A percentile compares a stretch with the other conserved stretches of the same genome.
phyloP scores from a whole-genome alignment of 2,113 vertebrate genomes.

The Alligator mississippiensis region DNA sequence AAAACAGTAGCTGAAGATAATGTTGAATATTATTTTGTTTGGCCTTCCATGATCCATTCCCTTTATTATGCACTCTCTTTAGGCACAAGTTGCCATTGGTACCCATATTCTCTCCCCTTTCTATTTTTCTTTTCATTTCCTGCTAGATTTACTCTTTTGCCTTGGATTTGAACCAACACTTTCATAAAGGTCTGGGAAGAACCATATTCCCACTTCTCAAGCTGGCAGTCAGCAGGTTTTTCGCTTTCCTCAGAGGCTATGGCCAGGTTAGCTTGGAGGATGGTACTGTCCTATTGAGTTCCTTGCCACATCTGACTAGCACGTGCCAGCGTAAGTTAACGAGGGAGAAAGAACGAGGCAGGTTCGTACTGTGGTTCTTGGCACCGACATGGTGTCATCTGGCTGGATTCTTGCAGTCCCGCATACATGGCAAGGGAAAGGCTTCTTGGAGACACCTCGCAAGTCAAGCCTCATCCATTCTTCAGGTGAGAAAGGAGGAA shows the following conservation, averaged over 20 bases:
- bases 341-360: not conserved
- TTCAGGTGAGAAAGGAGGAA: not conserved
- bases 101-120: not conserved
- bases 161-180: not conserved
- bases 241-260: not conserved
- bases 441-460: too few relatives aligned
- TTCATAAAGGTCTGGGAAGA: not conserved
- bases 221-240: not conserved
- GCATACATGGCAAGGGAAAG: too few relatives aligned
- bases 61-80: fast-evolving
- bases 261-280: not conserved
- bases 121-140: not conserved
- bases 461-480: not conserved
- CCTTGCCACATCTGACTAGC: not conserved
- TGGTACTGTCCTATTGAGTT: not conserved
- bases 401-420: too few relatives aligned
- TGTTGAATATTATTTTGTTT: not conserved
- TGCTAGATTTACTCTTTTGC: not conserved
- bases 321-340: not conserved
- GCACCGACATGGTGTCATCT: too few relatives aligned
- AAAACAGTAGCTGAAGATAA: not conserved
- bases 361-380: too few relatives aligned
- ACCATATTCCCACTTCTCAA: not conserved
- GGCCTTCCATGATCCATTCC: not conserved
- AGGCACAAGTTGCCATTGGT: not conserved